phyloP scores from a whole-genome alignment of 2,888 invertebrate genomes.

The Andrena haemorrhoa region DNA sequence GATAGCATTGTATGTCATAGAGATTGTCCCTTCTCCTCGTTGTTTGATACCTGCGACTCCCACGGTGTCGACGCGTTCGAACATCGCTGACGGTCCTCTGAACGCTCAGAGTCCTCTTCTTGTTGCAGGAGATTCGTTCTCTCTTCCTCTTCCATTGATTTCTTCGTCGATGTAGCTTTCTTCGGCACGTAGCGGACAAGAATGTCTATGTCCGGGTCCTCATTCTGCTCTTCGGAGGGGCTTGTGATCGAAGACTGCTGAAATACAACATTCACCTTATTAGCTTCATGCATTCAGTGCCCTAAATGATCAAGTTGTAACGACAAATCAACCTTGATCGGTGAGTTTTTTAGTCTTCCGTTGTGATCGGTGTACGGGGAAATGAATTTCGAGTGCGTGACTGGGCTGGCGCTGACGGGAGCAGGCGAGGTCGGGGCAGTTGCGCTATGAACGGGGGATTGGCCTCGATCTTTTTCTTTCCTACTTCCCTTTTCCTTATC shows the following conservation, averaged over 20 bases:
- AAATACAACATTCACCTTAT: conserved; percentile 9
- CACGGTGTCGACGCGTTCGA: conserved; percentile 66
- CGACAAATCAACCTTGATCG: conserved; percentile 74
- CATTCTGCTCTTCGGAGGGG: conserved; percentile 68
- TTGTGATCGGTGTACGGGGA: conserved; percentile 79
- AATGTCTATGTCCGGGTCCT: conserved; percentile 75
- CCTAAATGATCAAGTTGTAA: background rate
- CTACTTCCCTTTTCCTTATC: conserved; percentile 65
- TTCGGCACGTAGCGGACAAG: conserved; percentile 72
- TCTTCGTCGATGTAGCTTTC: conserved; percentile 70
- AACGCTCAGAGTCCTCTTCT: conserved; percentile 81
- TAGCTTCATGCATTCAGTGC: background rate
- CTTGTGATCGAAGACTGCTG: conserved; percentile 60
- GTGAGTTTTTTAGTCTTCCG: conserved; percentile 81
- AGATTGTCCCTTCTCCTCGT: conserved; percentile 70
- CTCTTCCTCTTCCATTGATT: conserved; percentile 77
- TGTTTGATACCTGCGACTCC: conserved; percentile 59
- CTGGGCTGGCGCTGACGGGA: conserved; percentile 82
- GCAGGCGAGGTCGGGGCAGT: conserved; percentile 80
- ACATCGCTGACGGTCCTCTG: conserved; percentile 76
- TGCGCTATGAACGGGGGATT: conserved; percentile 75
- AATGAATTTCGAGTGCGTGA: conserved; percentile 80
- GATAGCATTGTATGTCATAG: conserved; percentile 77
- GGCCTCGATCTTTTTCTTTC: conserved; percentile 52
- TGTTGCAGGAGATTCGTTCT: conserved; percentile 78